phyloP scores from a whole-genome alignment of 2,113 vertebrate species.

The Caretta caretta region DNA sequence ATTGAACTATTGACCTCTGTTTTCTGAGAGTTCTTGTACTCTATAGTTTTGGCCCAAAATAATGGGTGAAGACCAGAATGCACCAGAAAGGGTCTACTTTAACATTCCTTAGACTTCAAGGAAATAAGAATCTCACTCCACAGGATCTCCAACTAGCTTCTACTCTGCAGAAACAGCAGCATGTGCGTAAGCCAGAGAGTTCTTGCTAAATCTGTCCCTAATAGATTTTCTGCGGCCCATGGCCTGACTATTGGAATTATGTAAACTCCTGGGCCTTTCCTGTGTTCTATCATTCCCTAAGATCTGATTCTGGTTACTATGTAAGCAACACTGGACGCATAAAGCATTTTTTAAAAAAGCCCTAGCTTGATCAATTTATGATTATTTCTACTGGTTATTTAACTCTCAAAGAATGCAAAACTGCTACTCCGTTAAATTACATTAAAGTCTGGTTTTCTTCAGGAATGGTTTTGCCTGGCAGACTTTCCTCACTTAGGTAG shows the following conservation, averaged over 20 bases:
- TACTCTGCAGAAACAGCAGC: background rate
- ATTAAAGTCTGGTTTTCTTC: conserved; percentile 64
- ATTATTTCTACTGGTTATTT: conserved; percentile 70
- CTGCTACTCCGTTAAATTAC: conserved; percentile 29
- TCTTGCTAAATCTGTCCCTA: rapidly evolving
- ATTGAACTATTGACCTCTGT: background rate
- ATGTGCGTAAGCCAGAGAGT: background rate
- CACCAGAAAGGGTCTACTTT: background rate
- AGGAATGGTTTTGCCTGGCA: conserved; percentile 64
- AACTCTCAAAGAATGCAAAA: conserved; percentile 70
- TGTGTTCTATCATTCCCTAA: background rate
- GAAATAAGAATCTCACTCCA: background rate
- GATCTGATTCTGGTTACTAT: background rate
- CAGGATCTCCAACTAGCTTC: background rate
- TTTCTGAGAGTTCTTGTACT: background rate
- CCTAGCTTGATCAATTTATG: conserved; percentile 42
- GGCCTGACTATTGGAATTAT: rapidly evolving
- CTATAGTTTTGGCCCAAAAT: background rate
- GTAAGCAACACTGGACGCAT: background rate
- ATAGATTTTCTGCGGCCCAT: rapidly evolving
- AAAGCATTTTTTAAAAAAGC: background rate
- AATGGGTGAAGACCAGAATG: background rate
- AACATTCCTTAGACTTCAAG: background rate
- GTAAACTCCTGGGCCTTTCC: background rate
- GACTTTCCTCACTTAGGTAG: background rate